phyloP scores from a whole-genome alignment of 2,797 vertebrate genomes.

The Hyperoplus lanceolatus region DNA sequence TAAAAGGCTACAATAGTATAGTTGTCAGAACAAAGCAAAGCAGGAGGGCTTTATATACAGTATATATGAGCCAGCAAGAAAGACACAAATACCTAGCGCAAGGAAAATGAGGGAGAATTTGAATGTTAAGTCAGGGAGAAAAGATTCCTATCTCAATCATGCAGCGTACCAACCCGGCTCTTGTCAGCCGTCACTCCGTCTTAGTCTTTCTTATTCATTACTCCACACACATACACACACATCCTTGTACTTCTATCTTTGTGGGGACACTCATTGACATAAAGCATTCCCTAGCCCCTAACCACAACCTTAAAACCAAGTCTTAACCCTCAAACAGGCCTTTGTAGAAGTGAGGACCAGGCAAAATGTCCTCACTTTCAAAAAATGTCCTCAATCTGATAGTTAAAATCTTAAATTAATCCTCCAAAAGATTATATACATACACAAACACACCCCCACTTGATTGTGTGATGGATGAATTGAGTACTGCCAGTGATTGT shows the following conservation, averaged over 20 bases:
- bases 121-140: constrained; percentile 1
- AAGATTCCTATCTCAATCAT: constrained; percentile 39
- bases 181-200: constrained; percentile 37
- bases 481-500: constrained; percentile 51
- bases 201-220: not conserved
- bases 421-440: too few species aligned
- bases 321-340: too few species aligned
- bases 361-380: too few species aligned
- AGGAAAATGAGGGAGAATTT: constrained; percentile 14
- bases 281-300: too few species aligned
- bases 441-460: not conserved
- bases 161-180: constrained; percentile 21
- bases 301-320: too few species aligned
- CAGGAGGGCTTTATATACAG: not conserved
- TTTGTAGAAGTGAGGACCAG: too few species aligned
- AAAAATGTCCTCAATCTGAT: too few species aligned
- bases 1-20: constrained; percentile 41
- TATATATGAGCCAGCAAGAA: constrained; percentile 4
- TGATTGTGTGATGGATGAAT: constrained; percentile 61
- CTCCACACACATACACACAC: too few species aligned
- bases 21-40: constrained; percentile 56
- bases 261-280: too few species aligned
- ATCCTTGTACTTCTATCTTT: too few species aligned
- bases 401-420: too few species aligned
- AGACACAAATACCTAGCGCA: constrained; percentile 26